Conservation (phyloP, 1,140 invertebrate species). For the Caenorhabditis remanei region DNA sequence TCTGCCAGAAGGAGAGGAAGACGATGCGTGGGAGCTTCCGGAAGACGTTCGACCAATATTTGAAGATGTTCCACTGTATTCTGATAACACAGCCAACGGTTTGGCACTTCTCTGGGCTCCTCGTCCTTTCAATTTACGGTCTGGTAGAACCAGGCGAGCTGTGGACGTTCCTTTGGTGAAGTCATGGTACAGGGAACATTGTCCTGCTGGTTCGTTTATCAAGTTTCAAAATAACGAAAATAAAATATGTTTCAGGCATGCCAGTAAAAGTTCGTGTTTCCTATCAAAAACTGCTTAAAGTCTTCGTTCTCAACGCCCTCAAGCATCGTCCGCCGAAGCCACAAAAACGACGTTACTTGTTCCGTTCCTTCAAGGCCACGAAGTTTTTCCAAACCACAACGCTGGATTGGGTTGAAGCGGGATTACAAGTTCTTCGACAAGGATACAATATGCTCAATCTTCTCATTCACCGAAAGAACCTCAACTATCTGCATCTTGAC, state of each 20-base stretch:
- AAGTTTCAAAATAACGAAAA: background rate
- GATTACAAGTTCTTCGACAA: slow-evolving; percentile 95
- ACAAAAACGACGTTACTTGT: slow-evolving; percentile 90
- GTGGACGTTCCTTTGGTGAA: slow-evolving; percentile 97
- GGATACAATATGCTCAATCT: slow-evolving; percentile 99
- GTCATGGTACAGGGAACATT: slow-evolving; percentile 94
- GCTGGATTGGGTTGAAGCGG: slow-evolving; percentile 99
- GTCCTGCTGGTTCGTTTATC: slow-evolving; percentile 85
- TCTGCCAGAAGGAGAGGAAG: slow-evolving; percentile 87
- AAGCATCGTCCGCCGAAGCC: slow-evolving; percentile 97
- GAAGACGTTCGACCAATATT: slow-evolving; percentile 92
- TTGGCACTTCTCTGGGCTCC: slow-evolving; percentile 98
- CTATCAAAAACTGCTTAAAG: slow-evolving; percentile 98
- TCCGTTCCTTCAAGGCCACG: slow-evolving; percentile 98
- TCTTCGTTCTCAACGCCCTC: slow-evolving; percentile 95
- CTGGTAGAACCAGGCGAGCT: slow-evolving; percentile 86
- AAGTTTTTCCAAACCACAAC: slow-evolving; percentile 99
- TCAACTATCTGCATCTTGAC: slow-evolving; percentile 99
- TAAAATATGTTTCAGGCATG: slow-evolving; percentile 80
- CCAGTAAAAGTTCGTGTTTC: slow-evolving; percentile 99
- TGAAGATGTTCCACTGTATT: slow-evolving; percentile 93
- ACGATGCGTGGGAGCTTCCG: slow-evolving; percentile 93
- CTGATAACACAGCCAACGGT: slow-evolving; percentile 98
- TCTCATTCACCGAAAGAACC: slow-evolving; percentile 97
- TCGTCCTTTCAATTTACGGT: slow-evolving; percentile 94